Evolutionary conservation across 2,888 invertebrate species (phyloP).

Genomic region (Epsilonema sp.): DNA sequence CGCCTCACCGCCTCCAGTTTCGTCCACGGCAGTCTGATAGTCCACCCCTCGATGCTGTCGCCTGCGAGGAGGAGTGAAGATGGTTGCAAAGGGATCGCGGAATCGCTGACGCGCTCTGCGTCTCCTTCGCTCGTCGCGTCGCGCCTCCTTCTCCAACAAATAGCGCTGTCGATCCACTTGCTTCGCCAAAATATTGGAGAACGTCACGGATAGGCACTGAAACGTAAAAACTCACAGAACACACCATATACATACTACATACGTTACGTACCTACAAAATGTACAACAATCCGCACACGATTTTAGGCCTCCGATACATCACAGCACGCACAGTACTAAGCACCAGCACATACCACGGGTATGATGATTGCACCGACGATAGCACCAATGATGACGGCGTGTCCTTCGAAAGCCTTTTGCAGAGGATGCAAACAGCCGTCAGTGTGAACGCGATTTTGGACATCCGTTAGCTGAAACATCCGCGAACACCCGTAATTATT

Average conservation of each 20-base stretch:
- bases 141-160: constrained; percentile 21
- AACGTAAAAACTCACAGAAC: constrained; percentile 10
- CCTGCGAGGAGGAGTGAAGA: background rate
- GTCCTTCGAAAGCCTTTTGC: constrained; percentile 21
- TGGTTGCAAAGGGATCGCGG: constrained; percentile 4
- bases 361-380: constrained; percentile 23
- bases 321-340: no score
- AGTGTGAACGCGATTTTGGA: constrained; percentile 8
- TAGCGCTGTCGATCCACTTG: constrained; percentile 27
- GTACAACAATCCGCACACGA: background rate
- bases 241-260: background rate
- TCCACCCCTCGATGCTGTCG: background rate
- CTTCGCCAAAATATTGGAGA: constrained; percentile 23
- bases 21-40: background rate
- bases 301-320: no score
- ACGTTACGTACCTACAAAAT: background rate
- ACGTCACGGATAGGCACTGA: constrained; percentile 23
- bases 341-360: constrained; percentile 28
- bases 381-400: constrained; percentile 26
- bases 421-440: constrained; percentile 24
- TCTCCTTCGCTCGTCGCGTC: constrained; percentile 18
- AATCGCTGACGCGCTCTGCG: constrained; percentile 3
- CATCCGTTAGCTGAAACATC: constrained; percentile 7
- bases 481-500: no score
- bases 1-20: background rate